phyloP scores from a whole-genome alignment of 2,113 vertebrate species.

The Puffinus mauretanicus region DNA sequence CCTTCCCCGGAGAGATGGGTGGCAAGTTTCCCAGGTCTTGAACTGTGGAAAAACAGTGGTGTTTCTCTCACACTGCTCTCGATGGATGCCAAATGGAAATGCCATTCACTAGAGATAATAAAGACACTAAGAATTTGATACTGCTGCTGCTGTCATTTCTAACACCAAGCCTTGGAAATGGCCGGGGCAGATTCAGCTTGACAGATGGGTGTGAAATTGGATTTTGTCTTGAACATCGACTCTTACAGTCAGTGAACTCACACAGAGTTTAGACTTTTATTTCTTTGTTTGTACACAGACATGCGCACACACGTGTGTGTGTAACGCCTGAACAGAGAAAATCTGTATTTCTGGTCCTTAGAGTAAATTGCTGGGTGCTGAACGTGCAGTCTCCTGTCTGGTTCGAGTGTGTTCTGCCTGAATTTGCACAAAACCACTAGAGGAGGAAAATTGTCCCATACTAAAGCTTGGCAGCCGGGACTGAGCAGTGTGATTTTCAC shows the following conservation, averaged over 20 bases:
- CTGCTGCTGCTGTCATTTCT: not conserved
- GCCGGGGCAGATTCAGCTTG: not conserved
- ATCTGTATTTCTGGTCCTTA: not conserved
- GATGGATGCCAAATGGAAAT: not conserved
- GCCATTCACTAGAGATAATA: not conserved
- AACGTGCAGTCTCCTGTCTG: not conserved
- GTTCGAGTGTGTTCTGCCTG: not conserved
- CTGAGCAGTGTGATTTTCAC: rapidly evolving
- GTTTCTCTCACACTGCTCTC: not conserved
- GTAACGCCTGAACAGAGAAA: not conserved
- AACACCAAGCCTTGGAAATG: not conserved
- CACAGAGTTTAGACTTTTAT: not conserved
- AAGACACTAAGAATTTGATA: not conserved
- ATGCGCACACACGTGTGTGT: not conserved
- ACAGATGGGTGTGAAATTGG: slow-evolving; percentile 17
- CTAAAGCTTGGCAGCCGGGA: not conserved
- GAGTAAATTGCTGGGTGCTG: not conserved
- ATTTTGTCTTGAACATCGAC: not conserved
- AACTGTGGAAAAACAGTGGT: not conserved
- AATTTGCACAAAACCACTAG: not conserved
- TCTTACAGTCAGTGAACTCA: not conserved
- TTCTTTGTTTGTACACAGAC: not conserved
- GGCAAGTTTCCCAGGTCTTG: not conserved
- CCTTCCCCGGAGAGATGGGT: not conserved
- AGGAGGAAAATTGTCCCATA: not conserved